Base-by-base conservation (phyloP, 1,140 invertebrate genomes). In the Zaprionus africanus region DNA sequence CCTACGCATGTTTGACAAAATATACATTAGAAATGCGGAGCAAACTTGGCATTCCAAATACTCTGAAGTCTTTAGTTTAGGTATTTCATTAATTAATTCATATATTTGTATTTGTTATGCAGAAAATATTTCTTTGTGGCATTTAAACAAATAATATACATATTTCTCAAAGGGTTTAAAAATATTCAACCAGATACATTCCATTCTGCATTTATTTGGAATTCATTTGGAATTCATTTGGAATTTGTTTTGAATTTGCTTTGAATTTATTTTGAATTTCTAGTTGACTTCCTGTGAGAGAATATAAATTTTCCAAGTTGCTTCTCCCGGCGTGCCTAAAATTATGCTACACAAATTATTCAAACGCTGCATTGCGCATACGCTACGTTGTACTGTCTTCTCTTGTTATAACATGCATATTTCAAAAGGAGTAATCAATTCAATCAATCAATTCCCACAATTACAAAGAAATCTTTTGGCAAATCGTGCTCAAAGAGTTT, bases 281-380 rank as follows among this genome's bases (percentile, higher is more conserved):
- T 4, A 2, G 28, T 31, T 28, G 28, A 31, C 7, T 28, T 9
- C 3, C 9, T 34, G 31, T 11, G 2, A 34, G 31, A 3, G 2
- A 34, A 34, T 34, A 0, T 34, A 4, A 3, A 34, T 34, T 34
- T 34, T 34, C 3, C 2, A 11, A 31, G 9, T 34, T 34, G 9
- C 31, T 34, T 34, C 31, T 11, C 7, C 9, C 31, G 31, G 31
- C 15, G 19, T 2, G 24, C 36, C 43, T 22, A 12, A 22, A 22
- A 41, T 28, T 66, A 53, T 53, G 57, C 46, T 19, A 28, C 7
- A 26, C 1, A 67, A 59, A 67, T 11, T 24, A n/a, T 41, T 17
- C 24, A 26, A 13, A 12, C 17, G 34, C 7, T 13, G 1, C 31
- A 31, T 58, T 72, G 31, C 69, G 69, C 54, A 72, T 65, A 51